These are phyloP conservation scores for Microcebus murinus DNA, from an alignment of 2,113 vertebrate species.

Conservation along the genomic window DNA sequence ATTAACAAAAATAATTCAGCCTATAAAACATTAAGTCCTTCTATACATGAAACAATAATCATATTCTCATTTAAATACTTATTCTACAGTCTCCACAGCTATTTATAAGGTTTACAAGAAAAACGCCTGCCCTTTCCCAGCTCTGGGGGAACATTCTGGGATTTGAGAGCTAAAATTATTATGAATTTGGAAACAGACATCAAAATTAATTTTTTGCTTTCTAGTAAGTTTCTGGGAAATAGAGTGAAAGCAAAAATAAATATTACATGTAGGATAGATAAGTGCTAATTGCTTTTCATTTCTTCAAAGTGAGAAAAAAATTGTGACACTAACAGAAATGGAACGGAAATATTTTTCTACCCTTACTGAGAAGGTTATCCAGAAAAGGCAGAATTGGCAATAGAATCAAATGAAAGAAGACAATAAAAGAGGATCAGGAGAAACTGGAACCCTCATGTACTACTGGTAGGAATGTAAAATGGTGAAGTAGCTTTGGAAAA, in stretches of 20 bases:
- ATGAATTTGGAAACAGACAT: background rate
- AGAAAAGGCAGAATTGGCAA: background rate
- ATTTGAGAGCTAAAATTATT: background rate
- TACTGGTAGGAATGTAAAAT: background rate
- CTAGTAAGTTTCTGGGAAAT: constrained; percentile 9
- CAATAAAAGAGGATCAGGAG: background rate
- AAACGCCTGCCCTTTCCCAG: background rate
- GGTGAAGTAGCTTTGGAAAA: background rate
- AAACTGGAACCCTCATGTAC: background rate
- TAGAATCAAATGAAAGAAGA: constrained; percentile 30
- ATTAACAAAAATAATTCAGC: constrained; percentile 45
- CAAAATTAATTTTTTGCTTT: background rate
- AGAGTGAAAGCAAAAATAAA: background rate
- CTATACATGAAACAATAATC: background rate
- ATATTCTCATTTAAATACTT: background rate
- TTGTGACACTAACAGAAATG: background rate
- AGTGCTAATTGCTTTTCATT: background rate
- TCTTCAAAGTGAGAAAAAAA: background rate
- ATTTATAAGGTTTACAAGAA: background rate
- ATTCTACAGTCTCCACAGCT: background rate
- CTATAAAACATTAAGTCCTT: background rate
- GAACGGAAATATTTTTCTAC: background rate
- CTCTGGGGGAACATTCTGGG: background rate
- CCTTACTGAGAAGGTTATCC: background rate
- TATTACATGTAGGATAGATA: background rate